Percentiles rank a stretch among this genome's conserved stretches.
phyloP scores from a whole-genome alignment of 2,797 vertebrate species.

The Nannoperca obscura region DNA sequence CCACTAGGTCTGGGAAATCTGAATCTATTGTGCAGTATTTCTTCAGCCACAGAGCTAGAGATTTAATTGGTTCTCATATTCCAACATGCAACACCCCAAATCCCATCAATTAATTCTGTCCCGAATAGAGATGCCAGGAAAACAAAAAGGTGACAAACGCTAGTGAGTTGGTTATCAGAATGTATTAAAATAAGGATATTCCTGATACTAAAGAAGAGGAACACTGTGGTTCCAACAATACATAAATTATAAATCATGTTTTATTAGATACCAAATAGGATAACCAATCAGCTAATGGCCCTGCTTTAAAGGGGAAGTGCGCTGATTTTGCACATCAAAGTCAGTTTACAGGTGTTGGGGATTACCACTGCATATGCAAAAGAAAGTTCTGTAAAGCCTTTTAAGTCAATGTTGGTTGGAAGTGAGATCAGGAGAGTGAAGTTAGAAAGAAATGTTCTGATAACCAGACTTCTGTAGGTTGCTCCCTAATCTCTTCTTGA shows the following conservation, averaged over 20 bases:
- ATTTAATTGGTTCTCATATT: slow-evolving; percentile 42
- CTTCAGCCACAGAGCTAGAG: slow-evolving; percentile 16
- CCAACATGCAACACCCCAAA: slow-evolving; percentile 2
- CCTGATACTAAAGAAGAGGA: neutral
- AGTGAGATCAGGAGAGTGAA: too few relatives aligned
- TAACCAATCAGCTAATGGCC: neutral
- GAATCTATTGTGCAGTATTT: slow-evolving; percentile 30
- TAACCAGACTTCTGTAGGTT: neutral
- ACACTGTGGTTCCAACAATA: neutral
- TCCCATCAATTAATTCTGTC: slow-evolving; percentile 29
- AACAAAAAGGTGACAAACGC: slow-evolving; percentile 1
- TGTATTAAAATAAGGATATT: slow-evolving; percentile 1
- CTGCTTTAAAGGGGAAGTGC: neutral
- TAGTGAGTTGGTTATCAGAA: slow-evolving; percentile 12
- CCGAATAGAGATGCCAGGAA: slow-evolving; percentile 14
- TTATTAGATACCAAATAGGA: neutral
- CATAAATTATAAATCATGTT: slow-evolving; percentile 7
- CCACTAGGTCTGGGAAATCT: slow-evolving; percentile 33
- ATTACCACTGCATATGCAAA: neutral
- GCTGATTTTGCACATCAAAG: neutral
- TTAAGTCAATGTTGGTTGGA: neutral
- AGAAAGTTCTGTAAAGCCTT: neutral
- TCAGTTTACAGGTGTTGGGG: neutral
- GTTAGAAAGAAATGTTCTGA: neutral
- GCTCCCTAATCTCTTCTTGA: neutral